These are phyloP conservation scores for Proteles cristata DNA, from an alignment of 2,113 vertebrate genomes.

Conservation along the genomic window DNA sequence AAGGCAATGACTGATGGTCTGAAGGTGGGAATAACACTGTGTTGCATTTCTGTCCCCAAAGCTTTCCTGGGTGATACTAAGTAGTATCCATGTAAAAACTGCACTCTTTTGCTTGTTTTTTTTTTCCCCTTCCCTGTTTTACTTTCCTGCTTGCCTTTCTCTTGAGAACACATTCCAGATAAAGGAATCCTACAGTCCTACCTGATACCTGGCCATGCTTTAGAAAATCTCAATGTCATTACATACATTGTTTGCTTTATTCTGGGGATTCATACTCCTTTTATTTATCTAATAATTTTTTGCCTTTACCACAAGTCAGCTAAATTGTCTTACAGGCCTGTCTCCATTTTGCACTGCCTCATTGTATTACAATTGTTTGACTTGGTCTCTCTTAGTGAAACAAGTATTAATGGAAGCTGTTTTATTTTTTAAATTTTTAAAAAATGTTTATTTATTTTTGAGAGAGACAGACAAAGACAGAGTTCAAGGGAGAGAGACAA, in stretches of 20 bases:
- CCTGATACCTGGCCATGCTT: neutral
- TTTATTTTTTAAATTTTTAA: neutral
- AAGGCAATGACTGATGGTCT: neutral
- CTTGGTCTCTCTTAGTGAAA: neutral
- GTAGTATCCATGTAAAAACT: neutral
- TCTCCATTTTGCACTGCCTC: neutral
- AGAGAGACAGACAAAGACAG: no score
- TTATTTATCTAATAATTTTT: neutral
- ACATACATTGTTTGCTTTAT: neutral
- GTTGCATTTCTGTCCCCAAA: neutral
- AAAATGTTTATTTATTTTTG: neutral
- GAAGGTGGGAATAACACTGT: neutral
- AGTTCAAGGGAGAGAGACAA: no score
- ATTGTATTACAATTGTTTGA: neutral
- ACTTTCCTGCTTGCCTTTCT: neutral
- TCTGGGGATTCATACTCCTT: no score
- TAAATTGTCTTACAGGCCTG: neutral
- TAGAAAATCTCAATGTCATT: neutral
- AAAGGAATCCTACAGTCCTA: neutral
- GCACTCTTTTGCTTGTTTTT: neutral
- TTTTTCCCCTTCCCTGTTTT: neutral
- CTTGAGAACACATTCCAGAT: neutral
- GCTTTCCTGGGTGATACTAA: neutral
- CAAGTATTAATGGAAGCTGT: neutral
- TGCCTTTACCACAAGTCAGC: neutral